Percentiles rank a stretch among this genome's conserved stretches.
phyloP scores from a whole-genome alignment of 1,140 invertebrate species.

The Aphelenchoides avenae region DNA sequence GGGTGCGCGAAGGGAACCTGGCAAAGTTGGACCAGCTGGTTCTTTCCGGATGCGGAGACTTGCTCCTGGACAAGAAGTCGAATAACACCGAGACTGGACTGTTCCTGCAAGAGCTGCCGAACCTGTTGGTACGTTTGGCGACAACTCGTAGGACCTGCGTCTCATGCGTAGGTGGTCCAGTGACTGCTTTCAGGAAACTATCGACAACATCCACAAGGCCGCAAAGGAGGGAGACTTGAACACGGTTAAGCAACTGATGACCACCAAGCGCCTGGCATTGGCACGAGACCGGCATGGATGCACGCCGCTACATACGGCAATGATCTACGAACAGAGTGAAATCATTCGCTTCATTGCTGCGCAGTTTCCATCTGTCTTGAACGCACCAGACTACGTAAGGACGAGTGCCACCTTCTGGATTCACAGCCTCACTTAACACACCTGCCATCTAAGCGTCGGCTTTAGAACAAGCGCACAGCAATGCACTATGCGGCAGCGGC shows the following conservation, averaged over 20 bases:
- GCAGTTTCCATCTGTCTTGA: constrained; percentile 49
- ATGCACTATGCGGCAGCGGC: constrained; percentile 82
- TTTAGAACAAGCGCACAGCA: constrained; percentile 74
- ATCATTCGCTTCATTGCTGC: constrained; percentile 64
- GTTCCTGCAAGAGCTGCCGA: constrained; percentile 68
- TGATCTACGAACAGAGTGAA: constrained; percentile 69
- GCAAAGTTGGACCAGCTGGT: constrained; percentile 59
- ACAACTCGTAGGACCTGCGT: neutral
- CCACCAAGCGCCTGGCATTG: constrained; percentile 67
- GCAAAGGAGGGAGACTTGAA: constrained; percentile 12
- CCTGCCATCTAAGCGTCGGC: constrained; percentile 4
- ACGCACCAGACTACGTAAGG: constrained; percentile 56
- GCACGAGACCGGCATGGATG: constrained; percentile 72
- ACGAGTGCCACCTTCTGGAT: no score
- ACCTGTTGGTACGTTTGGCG: neutral
- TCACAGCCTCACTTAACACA: neutral
- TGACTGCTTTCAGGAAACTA: constrained; percentile 9
- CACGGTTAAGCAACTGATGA: constrained; percentile 40
- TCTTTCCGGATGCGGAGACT: constrained; percentile 62
- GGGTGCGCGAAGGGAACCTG: neutral
- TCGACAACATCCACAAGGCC: constrained; percentile 6
- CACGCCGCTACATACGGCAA: constrained; percentile 71
- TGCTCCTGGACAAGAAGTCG: constrained; percentile 68
- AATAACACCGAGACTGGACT: constrained; percentile 67
- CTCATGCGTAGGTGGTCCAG: neutral